Evolutionary conservation across 2,888 invertebrate genomes (phyloP), one percentile per base, ranked within the genome.

Genomic region (Agonum fuliginosum): DNA sequence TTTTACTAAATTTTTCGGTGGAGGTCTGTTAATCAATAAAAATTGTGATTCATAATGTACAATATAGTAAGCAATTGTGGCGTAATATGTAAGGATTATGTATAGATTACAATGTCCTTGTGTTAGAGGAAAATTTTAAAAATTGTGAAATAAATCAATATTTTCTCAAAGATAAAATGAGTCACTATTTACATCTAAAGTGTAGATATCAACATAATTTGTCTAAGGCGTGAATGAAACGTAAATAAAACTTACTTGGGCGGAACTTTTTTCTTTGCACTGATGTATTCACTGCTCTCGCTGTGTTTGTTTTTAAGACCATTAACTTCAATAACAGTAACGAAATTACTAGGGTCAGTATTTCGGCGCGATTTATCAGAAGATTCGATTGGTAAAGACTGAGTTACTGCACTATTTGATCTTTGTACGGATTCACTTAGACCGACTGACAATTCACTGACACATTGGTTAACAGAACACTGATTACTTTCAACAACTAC

Each of bases 281-380:
- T 70, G 27, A 77, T 54, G 48, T 58, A 77, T 77, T 77, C 77
- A 41, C 17, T 58, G 20, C 46, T 54, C 46, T 54, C 43, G 34
- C 51, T 75, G 27, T 48, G 48, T 75, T 75, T 75, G 41, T 54
- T 88, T 84, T 92, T 92, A 83, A 92, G 88, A 85, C 95, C 95
- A 87, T 95, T 95, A 41, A 96, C 95, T 91, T 95, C 94, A 83
- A 96, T 96, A 81, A 96, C 95, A 79, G 95, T 96, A 81, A 96
- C 92, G 88, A 95, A 96, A 87, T 95, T 89, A 82, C 89, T 89
- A 27, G 89, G 88, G 84, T 89, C 87, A 78, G 87, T 85, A 83
- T 87, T 85, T 81, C 80, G 78, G 79, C 81, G 81, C 70, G 75
- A 83, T 82, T 81, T 81, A 34, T 78, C 70, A 19, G 67, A 76